Conservation (phyloP, 2,113 vertebrate species). For the Chamaea fasciata region DNA sequence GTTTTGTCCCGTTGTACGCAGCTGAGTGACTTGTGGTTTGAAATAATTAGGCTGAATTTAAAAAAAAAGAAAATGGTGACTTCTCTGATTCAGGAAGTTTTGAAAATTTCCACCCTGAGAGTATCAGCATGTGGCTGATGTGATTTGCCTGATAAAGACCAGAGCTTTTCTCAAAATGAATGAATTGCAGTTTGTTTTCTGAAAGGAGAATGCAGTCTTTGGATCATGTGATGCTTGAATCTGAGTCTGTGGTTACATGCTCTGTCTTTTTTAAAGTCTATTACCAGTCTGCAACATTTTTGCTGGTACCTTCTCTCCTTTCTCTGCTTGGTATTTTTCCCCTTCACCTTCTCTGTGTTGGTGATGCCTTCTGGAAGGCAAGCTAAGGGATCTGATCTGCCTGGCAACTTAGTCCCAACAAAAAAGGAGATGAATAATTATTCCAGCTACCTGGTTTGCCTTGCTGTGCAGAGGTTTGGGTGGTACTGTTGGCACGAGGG, state of each 20-base stretch:
- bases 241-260: background rate
- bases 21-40: background rate
- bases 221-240: background rate
- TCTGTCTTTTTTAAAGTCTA: background rate
- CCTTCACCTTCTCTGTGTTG: background rate
- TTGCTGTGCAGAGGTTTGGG: background rate
- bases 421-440: background rate
- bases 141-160: background rate
- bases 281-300: background rate
- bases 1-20: background rate
- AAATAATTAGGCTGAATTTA: background rate
- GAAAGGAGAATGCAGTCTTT: background rate
- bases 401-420: background rate
- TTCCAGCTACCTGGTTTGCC: background rate
- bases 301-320: background rate
- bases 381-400: background rate
- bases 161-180: background rate
- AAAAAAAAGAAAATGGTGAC: background rate
- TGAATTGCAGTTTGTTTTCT: background rate
- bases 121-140: background rate
- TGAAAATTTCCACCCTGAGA: background rate
- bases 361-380: background rate
- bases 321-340: background rate
- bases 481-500: accelerated
- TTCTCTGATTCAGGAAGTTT: background rate